phyloP scores from a whole-genome alignment of 2,113 vertebrate species.

The Phrynocephalus versicolor region DNA sequence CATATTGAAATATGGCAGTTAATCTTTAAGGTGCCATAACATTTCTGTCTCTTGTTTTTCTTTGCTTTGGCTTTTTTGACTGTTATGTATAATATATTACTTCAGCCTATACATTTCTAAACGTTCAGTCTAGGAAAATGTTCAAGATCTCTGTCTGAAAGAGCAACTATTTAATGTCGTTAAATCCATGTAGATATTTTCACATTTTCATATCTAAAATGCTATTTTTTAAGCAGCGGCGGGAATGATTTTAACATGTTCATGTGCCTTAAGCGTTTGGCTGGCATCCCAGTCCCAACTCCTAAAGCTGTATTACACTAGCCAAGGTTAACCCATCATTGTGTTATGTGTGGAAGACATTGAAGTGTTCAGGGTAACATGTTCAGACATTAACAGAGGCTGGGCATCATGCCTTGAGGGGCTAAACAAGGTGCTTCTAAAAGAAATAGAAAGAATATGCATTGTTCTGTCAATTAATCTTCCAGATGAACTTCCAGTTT shows the following conservation, averaged over 20 bases:
- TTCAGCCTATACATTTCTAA: not conserved
- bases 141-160: not conserved
- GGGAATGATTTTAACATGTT: constrained; percentile 53
- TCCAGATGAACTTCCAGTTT: constrained; percentile 42
- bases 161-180: constrained; percentile 15
- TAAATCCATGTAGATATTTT: constrained; percentile 50
- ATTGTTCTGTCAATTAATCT: constrained; percentile 39
- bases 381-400: constrained; percentile 49
- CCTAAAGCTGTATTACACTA: constrained; percentile 41
- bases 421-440: constrained; percentile 38
- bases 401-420: constrained; percentile 43
- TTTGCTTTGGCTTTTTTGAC: too few species aligned
- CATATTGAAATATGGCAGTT: too few species aligned
- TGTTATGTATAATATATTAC: not conserved
- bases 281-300: constrained; percentile 47
- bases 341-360: constrained; percentile 33
- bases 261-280: constrained; percentile 58
- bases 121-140: not conserved
- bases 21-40: too few species aligned
- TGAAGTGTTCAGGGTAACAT: constrained; percentile 25
- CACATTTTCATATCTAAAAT: constrained; percentile 44
- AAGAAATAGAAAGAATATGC: constrained; percentile 48
- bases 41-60: too few species aligned
- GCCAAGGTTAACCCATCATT: constrained; percentile 25
- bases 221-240: constrained; percentile 46